These are phyloP conservation scores for Ursus arctos DNA, from an alignment of 2,113 vertebrate species.

Conservation along the genomic window DNA sequence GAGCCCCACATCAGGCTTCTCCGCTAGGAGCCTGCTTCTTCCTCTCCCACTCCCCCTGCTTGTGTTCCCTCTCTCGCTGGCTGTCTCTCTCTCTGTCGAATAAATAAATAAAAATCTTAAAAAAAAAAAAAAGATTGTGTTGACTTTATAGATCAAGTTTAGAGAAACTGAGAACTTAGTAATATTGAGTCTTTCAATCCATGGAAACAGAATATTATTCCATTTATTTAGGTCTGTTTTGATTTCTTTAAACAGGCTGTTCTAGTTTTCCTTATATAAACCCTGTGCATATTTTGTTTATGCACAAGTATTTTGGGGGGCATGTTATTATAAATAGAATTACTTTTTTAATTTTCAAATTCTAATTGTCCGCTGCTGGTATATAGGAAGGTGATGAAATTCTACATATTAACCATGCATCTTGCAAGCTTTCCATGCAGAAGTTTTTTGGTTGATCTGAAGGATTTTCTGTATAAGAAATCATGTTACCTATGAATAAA, in stretches of 20 bases:
- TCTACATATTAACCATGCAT: neutral
- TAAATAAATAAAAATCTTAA: no score
- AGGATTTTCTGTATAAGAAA: neutral
- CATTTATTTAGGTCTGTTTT: neutral
- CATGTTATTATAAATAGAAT: neutral
- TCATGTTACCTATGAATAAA: neutral
- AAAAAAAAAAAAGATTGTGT: no score
- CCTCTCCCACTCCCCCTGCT: no score
- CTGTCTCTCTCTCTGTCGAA: no score
- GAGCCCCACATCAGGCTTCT: no score
- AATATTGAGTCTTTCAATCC: neutral
- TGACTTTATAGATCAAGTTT: neutral
- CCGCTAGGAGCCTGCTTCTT: no score
- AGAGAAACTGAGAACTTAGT: neutral
- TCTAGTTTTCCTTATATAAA: neutral
- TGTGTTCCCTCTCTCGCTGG: no score
- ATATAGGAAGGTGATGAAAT: neutral
- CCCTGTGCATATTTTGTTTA: neutral
- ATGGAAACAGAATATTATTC: neutral
- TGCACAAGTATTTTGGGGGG: neutral
- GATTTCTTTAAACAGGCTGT: neutral
- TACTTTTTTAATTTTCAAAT: neutral
- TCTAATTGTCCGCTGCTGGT: neutral
- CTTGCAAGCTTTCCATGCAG: neutral
- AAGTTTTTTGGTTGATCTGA: neutral